phyloP scores from a whole-genome alignment of 2,888 invertebrate species.

The Fragum fragum region DNA sequence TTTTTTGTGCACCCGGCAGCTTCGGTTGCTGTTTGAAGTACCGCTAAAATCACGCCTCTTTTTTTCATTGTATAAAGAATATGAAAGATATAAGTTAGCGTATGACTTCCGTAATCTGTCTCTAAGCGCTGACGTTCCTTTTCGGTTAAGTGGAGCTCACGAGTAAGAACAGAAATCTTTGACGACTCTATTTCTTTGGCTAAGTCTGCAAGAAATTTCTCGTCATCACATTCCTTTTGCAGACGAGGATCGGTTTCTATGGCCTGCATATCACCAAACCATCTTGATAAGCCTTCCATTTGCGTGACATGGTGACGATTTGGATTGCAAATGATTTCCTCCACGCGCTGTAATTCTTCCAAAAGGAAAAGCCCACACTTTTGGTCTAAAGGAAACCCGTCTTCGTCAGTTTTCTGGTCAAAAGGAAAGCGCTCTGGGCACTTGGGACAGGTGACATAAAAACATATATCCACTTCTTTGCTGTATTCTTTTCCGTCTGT shows the following conservation, averaged over 20 bases:
- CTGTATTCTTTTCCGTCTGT: not conserved
- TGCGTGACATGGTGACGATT: not conserved
- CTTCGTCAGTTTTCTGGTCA: constrained; percentile 8
- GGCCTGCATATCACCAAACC: not conserved
- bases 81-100: not conserved
- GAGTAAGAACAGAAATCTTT: not conserved
- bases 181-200: not conserved
- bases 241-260: not conserved
- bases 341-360: not conserved
- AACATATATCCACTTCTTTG: not conserved
- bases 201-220: not conserved
- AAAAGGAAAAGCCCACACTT: not conserved
- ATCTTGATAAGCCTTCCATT: not conserved
- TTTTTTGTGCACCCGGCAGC: not conserved
- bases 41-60: not conserved
- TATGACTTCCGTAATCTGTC: not conserved
- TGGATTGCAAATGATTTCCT: not conserved
- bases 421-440: constrained; percentile 8
- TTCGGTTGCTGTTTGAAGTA: not conserved
- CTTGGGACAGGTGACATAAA: constrained; percentile 1
- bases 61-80: constrained; percentile 3
- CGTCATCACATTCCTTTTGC: not conserved
- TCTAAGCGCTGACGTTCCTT: not conserved
- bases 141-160: not conserved
- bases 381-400: not conserved